Evolutionary conservation across 2,113 vertebrate genomes (phyloP).

Genomic region (Prochilodus magdalenae): DNA sequence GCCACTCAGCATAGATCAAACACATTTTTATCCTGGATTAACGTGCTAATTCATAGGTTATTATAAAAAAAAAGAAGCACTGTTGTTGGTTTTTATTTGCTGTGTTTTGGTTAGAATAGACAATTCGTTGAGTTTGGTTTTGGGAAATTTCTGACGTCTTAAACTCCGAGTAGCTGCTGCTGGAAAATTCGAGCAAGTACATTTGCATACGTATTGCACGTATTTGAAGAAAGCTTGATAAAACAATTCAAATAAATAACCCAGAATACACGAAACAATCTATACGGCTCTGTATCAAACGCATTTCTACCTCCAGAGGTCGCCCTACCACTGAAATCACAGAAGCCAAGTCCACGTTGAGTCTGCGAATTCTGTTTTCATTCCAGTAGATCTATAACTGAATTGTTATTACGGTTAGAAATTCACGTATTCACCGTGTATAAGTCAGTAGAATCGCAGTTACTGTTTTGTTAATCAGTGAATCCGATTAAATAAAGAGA

Average conservation of each 20-base stretch:
- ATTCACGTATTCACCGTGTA: background rate
- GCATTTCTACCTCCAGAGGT: conserved; percentile 20
- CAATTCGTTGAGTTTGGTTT: background rate
- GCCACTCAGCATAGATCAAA: too few species aligned
- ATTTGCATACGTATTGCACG: too few species aligned
- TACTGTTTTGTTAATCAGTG: background rate
- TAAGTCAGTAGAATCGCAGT: background rate
- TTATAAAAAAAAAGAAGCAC: too few species aligned
- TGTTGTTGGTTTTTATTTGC: too few species aligned
- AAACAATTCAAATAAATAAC: background rate
- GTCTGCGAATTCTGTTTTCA: background rate
- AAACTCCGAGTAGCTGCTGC: too few species aligned
- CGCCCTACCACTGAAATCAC: background rate
- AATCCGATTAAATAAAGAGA: too few species aligned
- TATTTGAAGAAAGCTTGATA: too few species aligned
- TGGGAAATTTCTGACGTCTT: background rate
- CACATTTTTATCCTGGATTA: too few species aligned
- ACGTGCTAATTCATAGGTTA: too few species aligned
- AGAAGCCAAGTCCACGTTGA: conserved; percentile 1
- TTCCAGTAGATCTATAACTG: background rate
- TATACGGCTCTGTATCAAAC: background rate
- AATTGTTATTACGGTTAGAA: background rate
- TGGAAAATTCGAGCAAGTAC: too few species aligned
- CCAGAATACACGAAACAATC: background rate
- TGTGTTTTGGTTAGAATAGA: too few species aligned